Base-by-base conservation (phyloP, 2,888 invertebrate species). In the Trichacis sp. region DNA sequence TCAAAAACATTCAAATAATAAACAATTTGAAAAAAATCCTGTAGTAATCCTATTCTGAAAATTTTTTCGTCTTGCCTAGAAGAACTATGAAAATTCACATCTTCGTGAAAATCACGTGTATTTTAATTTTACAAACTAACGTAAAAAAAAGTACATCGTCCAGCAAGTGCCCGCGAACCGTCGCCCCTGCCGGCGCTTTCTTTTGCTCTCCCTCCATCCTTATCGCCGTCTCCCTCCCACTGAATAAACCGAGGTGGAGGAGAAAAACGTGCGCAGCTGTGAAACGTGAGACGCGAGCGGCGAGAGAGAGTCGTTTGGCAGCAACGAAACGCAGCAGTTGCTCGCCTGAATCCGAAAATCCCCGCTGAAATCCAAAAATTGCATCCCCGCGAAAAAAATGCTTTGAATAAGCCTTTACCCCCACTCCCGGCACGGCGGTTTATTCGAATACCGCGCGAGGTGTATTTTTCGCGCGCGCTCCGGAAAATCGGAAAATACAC, bases 211-310 rank as follows among this genome's bases (percentile, higher is more conserved):
- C 19, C 43, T 57, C 51, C 18, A 11, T 18, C 29, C 14, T 24
- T 40, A 14, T 36, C 8, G 58, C 58, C 55, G 50, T 20, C 56
- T 64, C 55, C 42, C 64, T 45, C 64, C 2, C 5, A 18, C 20
- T 30, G 19, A 55, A 48, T 55, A 56, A 51, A 40, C 49, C 55
- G 64, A 15, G 14, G 40, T 2, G 15, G 49, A 56, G 56, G 64
- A 60, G 64, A 60, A 65, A 65, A 65, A 65, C 64, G 56, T 65
- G 64, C 64, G 56, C 64, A 65, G 64, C 60, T 65, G 64, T 65
- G 64, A 60, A 52, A 60, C 55, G 64, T 56, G 56, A 59, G 64
- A 55, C 50, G 51, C 20, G 52, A 51, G 45, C 50, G 38, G 11
- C 43, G n/a, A n/a, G n/a, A n/a, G n/a, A n/a, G 30, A 53, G 33